phyloP scores from a whole-genome alignment of 2,797 vertebrate species.

The Kryptopterus vitreolus region DNA sequence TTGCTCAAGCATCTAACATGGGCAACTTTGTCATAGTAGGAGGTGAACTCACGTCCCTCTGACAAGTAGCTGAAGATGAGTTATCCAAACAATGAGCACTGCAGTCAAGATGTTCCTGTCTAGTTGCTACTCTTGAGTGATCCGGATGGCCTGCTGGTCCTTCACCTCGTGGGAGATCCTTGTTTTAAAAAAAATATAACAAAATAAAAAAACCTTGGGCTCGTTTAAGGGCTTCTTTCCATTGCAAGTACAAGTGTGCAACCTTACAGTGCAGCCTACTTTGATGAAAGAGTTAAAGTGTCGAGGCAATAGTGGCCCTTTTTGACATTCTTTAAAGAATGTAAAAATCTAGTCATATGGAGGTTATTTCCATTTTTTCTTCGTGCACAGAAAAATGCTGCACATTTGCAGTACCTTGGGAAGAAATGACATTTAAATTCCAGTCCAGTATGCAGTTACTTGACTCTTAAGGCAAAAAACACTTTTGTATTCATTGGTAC shows the following conservation, averaged over 20 bases:
- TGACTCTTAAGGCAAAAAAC: not conserved
- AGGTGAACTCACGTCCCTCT: not conserved
- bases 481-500: not conserved
- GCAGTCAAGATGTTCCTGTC: not conserved
- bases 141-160: not conserved
- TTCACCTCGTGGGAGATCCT: not conserved
- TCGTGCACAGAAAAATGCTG: not conserved
- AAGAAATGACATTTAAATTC: not conserved
- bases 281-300: not conserved
- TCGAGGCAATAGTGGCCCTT: not conserved
- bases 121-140: not conserved
- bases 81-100: not conserved
- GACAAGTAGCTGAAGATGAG: not conserved
- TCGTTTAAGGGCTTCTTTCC: no score
- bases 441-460: not conserved
- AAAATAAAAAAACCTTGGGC: no score
- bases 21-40: not conserved
- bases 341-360: not conserved
- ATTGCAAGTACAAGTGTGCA: not conserved
- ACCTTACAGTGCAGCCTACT: not conserved
- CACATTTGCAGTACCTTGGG: not conserved
- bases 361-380: not conserved
- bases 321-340: not conserved
- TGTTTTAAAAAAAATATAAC: no score
- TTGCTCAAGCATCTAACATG: not conserved